Evolutionary conservation across 2,797 vertebrate species (phyloP), one percentile per base, ranked within the genome.

Genomic region (Miichthys miiuy): DNA sequence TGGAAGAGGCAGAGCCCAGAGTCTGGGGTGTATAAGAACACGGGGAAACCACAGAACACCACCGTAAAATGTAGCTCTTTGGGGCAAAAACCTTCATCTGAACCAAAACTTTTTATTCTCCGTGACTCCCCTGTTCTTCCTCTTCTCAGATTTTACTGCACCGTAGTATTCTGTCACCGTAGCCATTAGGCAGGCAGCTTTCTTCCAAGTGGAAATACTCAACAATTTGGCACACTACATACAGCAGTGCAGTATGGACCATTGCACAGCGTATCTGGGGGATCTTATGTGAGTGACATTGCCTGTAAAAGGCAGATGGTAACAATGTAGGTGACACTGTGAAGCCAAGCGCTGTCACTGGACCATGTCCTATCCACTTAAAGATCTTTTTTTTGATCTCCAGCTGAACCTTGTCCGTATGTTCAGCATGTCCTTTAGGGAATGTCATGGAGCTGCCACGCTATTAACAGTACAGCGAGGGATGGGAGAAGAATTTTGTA

Each of bases 281-380:
- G 68, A 82, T 83, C 84, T 73, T 68, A 75, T 75, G 56, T 65
- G 68, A 87, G 46, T 81, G 81, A 85, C 52, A 79, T 81, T 87
- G 42, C 71, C 72, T 78, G 55, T 82, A 73, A 88, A 85, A 88
- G 82, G 80, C 86, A 82, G 85, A 89, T 85, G 72, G 83, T 79
- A 75, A 89, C 80, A 88, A 82, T 89, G 77, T 84, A 69, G 86
- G 80, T 88, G 87, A 85, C 80, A 75, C 87, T 50, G 60, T 66
- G 66, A 64, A 68, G 81, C 69, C 54, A 3, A 7, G 77, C 3
- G 5, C 73, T 75, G 61, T 23, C 77, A 79, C 80, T 88, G 82
- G 75, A 86, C 82, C 88, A 74, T 87, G 11, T 87, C 86, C 57
- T 69, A 77, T 84, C 80, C 78, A 72, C 90, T 82, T 83, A 74